Evolutionary conservation across 2,888 invertebrate genomes (phyloP), one percentile per base, ranked within the genome.

Genomic region (Drosophila ezoana): DNA sequence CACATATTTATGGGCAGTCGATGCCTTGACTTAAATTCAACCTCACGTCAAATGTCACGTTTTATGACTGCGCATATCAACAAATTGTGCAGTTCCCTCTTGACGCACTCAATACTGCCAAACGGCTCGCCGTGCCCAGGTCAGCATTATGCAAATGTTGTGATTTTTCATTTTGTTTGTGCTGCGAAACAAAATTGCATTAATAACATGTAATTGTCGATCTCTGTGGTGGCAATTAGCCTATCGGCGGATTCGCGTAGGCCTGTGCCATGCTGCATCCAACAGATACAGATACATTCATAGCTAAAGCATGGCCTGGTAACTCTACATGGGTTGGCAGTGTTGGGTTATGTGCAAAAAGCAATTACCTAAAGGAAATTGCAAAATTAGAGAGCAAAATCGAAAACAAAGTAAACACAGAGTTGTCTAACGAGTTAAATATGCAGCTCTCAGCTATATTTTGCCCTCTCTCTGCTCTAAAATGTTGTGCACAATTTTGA

Each of bases 331-430:
- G 9, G 11, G 35, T 14, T 45, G 9, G 20, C 33, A 5, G 11
- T 4, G 14, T 13, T 63, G 32, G 14, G 44, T 53, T 57, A 18
- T 40, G 33, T 37, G 56, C 74, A 37, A 68, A 87, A 86, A 83
- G 66, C 89, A 84, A 87, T 89, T 87, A 89, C 57, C 65, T 41
- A 47, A 76, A 68, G 87, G 87, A 87, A 87, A 87, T 87, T 84
- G 78, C 63, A 54, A 89, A 87, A 85, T 87, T 89, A 81, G 69
- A 58, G 45, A 33, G 57, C 63, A 54, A 70, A 88, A 87, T 83
- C 74, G 79, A 83, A 74, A 86, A 64, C 62, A 72, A 51, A 67
- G 51, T 70, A 59, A 69, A 63, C 60, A 41, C 54, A 47, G 14
- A 59, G 18, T 38, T 14, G 18, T 5, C 38, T n/a, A 9, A 35